Evolutionary conservation across 1,140 invertebrate species (phyloP).

Genomic region (Venustaconcha ellipsiformis): DNA sequence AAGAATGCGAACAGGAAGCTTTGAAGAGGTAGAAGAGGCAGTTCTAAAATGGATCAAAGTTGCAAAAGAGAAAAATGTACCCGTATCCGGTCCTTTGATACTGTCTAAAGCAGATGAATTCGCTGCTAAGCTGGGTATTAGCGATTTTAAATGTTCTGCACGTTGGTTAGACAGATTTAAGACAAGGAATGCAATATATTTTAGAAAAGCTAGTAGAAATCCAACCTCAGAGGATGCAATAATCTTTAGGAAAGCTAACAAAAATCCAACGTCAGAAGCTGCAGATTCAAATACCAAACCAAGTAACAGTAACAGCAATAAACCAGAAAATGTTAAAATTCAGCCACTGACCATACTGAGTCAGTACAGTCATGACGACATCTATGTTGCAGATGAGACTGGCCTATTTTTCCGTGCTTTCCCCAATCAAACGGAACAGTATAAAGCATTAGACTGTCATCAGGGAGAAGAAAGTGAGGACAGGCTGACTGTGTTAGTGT

Average conservation of each 20-base stretch:
- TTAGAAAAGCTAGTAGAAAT: slow-evolving; percentile 17
- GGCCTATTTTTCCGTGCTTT: slow-evolving; percentile 32
- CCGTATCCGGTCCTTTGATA: slow-evolving; percentile 15
- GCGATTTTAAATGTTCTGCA: slow-evolving; percentile 17
- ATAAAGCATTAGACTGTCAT: slow-evolving; percentile 26
- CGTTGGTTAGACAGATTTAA: slow-evolving; percentile 24
- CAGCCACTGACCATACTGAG: not conserved
- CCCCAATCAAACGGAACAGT: slow-evolving; percentile 33
- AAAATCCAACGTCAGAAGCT: slow-evolving; percentile 7
- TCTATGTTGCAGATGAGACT: slow-evolving; percentile 42
- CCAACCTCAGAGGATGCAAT: slow-evolving; percentile 2
- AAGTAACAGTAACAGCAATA: no score
- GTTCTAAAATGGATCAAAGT: slow-evolving; percentile 24
- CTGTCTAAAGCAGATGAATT: slow-evolving; percentile 12
- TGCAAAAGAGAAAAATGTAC: slow-evolving; percentile 11
- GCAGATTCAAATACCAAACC: no score
- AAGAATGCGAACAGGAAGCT: slow-evolving; percentile 4
- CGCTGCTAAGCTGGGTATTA: slow-evolving; percentile 5
- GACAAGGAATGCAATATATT: slow-evolving; percentile 8
- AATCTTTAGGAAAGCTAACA: slow-evolving; percentile 9
- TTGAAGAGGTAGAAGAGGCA: slow-evolving; percentile 14
- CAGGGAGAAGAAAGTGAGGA: slow-evolving; percentile 69
- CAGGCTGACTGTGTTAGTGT: slow-evolving; percentile 42
- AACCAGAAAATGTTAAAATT: not conserved
- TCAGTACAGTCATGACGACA: slow-evolving; percentile 13